phyloP scores from a whole-genome alignment of 2,888 invertebrate genomes.

The Atherix ibis region DNA sequence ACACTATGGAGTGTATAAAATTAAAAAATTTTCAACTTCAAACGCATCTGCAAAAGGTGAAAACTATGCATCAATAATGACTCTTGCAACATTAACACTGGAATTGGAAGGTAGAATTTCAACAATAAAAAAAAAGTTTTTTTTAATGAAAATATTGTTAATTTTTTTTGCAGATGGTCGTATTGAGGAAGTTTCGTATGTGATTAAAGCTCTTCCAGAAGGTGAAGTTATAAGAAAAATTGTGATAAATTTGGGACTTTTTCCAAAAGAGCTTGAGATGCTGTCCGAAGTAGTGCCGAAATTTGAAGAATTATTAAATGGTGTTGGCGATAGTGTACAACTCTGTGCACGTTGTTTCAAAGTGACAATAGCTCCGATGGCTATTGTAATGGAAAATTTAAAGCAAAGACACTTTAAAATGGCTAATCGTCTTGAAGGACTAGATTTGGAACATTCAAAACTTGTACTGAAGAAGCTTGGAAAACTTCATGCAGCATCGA shows the following conservation, averaged over 20 bases:
- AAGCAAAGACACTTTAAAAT: constrained; percentile 20
- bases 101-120: constrained; percentile 2
- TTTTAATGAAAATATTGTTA: too few species aligned
- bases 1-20: neutral
- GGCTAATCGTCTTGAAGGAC: constrained; percentile 18
- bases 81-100: constrained; percentile 2
- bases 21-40: neutral
- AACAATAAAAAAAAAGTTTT: too few species aligned
- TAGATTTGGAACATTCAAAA: constrained; percentile 19
- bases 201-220: constrained; percentile 2
- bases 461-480: constrained; percentile 20
- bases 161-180: constrained; percentile 4
- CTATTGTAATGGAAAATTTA: constrained; percentile 23
- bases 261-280: constrained; percentile 9
- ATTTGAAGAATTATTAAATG: constrained; percentile 5
- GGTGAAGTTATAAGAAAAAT: neutral
- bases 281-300: constrained; percentile 3
- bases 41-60: constrained; percentile 6
- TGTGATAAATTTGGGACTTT: constrained; percentile 14
- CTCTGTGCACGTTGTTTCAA: constrained; percentile 5
- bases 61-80: constrained; percentile 8
- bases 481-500: constrained; percentile 26
- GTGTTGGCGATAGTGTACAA: neutral
- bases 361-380: neutral
- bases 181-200: neutral